Conservation (phyloP, 2,888 invertebrate genomes). For the Prosapia bicincta region DNA sequence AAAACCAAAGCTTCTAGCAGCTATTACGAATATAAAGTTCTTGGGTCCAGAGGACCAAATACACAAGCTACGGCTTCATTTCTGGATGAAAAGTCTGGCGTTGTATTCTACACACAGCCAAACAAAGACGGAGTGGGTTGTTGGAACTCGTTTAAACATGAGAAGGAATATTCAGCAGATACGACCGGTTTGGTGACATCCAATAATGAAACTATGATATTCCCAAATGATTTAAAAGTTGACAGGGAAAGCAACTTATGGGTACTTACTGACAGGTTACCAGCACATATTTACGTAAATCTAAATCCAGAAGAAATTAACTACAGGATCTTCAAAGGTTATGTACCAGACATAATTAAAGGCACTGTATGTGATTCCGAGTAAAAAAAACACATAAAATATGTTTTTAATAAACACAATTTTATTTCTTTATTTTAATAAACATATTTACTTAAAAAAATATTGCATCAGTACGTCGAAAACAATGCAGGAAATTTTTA, state of each 20-base stretch:
- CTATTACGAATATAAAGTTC: constrained; percentile 69
- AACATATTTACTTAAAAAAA: too few species aligned
- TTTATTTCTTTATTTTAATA: too few species aligned
- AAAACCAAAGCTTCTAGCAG: constrained; percentile 64
- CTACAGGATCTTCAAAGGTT: constrained; percentile 68
- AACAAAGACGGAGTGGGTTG: constrained; percentile 72
- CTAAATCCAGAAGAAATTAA: constrained; percentile 64
- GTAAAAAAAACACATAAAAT: too few species aligned
- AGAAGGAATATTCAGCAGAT: constrained; percentile 60
- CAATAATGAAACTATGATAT: constrained; percentile 62
- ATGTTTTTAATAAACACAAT: too few species aligned
- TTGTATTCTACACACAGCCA: constrained; percentile 75
- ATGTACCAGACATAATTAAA: constrained; percentile 58
- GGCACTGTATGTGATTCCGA: constrained; percentile 60
- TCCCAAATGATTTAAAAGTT: constrained; percentile 77
- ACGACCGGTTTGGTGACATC: constrained; percentile 61
- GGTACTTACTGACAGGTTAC: constrained; percentile 72
- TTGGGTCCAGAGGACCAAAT: constrained; percentile 66
- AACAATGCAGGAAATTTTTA: too few species aligned
- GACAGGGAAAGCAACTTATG: constrained; percentile 69
- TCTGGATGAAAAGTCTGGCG: constrained; percentile 63
- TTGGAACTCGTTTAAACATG: constrained; percentile 60
- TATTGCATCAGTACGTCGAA: too few species aligned
- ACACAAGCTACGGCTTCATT: constrained; percentile 73
- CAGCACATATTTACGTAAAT: constrained; percentile 65